Evolutionary conservation across 2,888 invertebrate genomes (phyloP).

Genomic region (Orthosia gracilis): DNA sequence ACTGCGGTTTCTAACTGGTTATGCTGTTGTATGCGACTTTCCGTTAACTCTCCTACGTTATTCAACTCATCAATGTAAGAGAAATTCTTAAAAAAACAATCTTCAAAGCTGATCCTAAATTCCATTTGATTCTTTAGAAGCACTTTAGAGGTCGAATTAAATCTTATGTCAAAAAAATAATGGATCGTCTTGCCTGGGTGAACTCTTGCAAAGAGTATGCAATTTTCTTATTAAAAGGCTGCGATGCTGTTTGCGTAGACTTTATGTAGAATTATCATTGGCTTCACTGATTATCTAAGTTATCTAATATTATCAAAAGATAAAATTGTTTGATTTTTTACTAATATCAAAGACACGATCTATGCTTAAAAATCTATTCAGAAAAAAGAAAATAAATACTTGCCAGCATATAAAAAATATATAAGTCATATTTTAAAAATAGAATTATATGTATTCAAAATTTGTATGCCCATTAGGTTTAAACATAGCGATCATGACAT

Average conservation of each 20-base stretch:
- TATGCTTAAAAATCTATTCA: too few relatives aligned
- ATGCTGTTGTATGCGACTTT: not conserved
- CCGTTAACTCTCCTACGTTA: not conserved
- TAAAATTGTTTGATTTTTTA: not conserved
- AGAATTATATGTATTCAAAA: too few relatives aligned
- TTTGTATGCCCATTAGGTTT: too few relatives aligned
- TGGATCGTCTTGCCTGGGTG: conserved; percentile 11
- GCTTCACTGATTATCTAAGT: not conserved
- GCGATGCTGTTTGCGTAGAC: not conserved
- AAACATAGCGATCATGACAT: too few relatives aligned
- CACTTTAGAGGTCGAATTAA: not conserved
- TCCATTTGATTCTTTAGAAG: not conserved
- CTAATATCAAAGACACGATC: too few relatives aligned
- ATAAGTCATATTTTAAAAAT: too few relatives aligned
- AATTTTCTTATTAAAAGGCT: conserved; percentile 11
- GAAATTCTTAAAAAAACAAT: not conserved
- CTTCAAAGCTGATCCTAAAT: not conserved
- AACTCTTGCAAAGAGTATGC: not conserved
- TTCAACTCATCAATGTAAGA: not conserved
- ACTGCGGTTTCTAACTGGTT: too few relatives aligned
- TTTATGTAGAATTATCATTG: not conserved
- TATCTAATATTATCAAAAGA: not conserved
- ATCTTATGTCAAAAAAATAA: conserved; percentile 21
- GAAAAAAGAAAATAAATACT: too few relatives aligned
- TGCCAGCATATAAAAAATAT: too few relatives aligned